These are phyloP conservation scores for Nothocercus julius DNA, from an alignment of 2,113 vertebrate species.

Conservation along the genomic window DNA sequence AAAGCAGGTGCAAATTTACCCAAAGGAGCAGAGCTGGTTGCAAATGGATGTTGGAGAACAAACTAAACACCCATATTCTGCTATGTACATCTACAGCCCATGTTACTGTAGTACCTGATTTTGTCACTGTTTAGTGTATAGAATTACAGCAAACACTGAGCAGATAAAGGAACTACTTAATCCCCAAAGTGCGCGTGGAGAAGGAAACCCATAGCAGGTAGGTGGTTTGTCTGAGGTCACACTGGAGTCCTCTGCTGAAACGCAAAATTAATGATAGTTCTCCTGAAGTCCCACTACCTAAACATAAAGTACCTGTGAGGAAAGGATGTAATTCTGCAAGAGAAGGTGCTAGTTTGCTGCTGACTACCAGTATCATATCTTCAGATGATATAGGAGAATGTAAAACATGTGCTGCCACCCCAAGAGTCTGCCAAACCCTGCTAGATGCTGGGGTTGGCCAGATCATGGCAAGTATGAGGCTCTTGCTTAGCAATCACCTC, in stretches of 20 bases:
- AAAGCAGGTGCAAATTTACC: not conserved
- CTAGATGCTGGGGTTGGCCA: rapidly evolving
- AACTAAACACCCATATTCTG: not conserved
- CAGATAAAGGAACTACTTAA: not conserved
- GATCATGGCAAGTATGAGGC: not conserved
- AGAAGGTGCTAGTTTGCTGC: not conserved
- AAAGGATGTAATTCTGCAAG: not conserved
- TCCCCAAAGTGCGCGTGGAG: not conserved
- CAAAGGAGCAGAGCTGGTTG: not conserved
- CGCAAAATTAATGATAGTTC: not conserved
- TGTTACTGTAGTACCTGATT: not conserved
- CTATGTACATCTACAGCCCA: not conserved
- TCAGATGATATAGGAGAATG: not conserved
- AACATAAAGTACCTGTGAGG: not conserved
- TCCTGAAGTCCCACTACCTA: not conserved
- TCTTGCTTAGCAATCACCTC: not conserved
- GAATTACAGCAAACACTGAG: not conserved
- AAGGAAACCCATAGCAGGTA: not conserved
- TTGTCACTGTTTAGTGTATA: not conserved
- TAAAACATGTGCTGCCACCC: not conserved
- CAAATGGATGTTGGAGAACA: not conserved
- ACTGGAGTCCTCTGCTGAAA: not conserved
- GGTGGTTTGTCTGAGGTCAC: not conserved
- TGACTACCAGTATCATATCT: not conserved
- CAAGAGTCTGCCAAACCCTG: not conserved